Evolutionary conservation across 2,888 invertebrate species (phyloP), one percentile per base, ranked within the genome.

Genomic region (Brachyptera putata): DNA sequence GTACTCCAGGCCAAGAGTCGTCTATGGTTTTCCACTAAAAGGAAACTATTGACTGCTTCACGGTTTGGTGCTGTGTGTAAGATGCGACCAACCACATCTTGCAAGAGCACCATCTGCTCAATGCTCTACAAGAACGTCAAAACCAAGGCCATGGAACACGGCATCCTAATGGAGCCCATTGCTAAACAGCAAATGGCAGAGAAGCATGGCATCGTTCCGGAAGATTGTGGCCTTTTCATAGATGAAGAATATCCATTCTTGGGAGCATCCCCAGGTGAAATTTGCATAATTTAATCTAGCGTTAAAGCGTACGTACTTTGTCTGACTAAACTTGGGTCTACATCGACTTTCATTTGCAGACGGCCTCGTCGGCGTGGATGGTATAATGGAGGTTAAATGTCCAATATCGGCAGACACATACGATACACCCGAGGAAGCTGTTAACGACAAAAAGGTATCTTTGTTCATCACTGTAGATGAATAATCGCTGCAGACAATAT

Each of bases 171-270:
- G 14, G 65, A 66, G 41, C 5, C 25, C 41, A 36, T 9, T 11
- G 67, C 67, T 1, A 64, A 53, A 30, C 36, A 56, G 11, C 49
- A 59, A 21, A 60, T 66, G 26, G 56, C 61, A 34, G 57, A 59
- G 14, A 30, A 18, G 37, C 14, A 55, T 16, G 60, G 56, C 3
- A 58, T 65, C 39, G 53, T 62, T 9, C 64, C 67, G 13, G 34
- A 36, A 1, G 26, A 46, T 1, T 67, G 68, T 55, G 70, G 69
- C 16, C 62, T 69, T 22, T 67, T 69, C 59, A 65, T 69, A 22
- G 69, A 69, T 59, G 21, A 41, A 24, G 56, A 66, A 22, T 24
- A 50, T 13, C 60, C 36, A 7, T 57, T 43, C 53, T 58, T 68
- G 4, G 67, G 65, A 5, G 67, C 67, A 49, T 63, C 65, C 34